Evolutionary conservation across 2,113 vertebrate genomes (phyloP), one percentile per base, ranked within the genome.

Genomic region (Grammomys dolichurus): DNA sequence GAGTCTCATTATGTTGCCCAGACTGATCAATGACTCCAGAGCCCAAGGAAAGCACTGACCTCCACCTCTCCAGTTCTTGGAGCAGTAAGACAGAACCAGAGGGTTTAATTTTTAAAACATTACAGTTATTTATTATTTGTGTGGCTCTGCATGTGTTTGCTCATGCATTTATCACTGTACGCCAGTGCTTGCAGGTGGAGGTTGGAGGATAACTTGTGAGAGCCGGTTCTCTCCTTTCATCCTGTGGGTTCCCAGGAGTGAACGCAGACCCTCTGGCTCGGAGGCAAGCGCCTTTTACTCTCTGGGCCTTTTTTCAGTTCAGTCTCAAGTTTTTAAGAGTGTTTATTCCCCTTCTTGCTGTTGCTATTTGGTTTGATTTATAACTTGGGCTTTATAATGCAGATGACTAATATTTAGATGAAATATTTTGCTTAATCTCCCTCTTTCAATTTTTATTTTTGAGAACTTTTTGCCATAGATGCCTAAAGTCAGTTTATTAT

Each of bases 381-480:
- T 75, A 69, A 78, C 89, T 17, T 31, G 9, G 2, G n/a, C 48
- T 80, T 87, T 65, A 58, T n/a, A 81, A 91, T 95, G 65, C 2
- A 82, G 4, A 67, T 54, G 46, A n/a, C n/a, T 67, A 70, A 0
- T 72, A 46, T 86, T 46, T 54, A n/a, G 43, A 13, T 94, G 46
- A 87, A 87, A 75, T 73, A 87, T 78, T 92, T 96, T 72, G 28
- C 16, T 36, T 95, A 84, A 13, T n/a, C 91, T 91, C 87, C 20
- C 1, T 43, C 40, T 90, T 77, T 90, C 2, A 54, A n/a, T 90
- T 90, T 40, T 76, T 1, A 65, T 75, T 85, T 81, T 65, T 80
- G 7, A 69, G 33, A 76, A 51, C 40, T 72, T 76, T 10, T 77
- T 89, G 91, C 11, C 14, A 78, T 58, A 63, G 72, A 36, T 48